Evolutionary conservation across 2,797 vertebrate genomes (phyloP).

Genomic region (Xerus rutilus): DNA sequence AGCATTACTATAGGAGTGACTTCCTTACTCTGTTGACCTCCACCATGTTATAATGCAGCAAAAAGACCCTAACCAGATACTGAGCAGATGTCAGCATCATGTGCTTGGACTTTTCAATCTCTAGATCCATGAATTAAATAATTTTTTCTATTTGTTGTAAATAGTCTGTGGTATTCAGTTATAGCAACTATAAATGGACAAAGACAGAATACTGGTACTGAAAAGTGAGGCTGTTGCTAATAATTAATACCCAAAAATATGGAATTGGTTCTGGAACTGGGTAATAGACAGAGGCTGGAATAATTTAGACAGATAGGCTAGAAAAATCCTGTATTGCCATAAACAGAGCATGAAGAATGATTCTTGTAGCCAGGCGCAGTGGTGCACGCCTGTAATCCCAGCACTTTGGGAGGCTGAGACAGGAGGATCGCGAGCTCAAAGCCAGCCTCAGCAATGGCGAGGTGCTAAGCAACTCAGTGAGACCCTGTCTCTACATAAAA

Average conservation of each 20-base stretch:
- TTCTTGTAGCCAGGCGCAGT: background rate
- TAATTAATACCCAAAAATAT: background rate
- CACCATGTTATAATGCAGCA: background rate
- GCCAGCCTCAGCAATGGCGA: too few species aligned
- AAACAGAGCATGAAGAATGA: background rate
- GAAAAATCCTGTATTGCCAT: background rate
- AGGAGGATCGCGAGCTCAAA: too few species aligned
- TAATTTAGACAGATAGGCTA: background rate
- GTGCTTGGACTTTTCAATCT: background rate
- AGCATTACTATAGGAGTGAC: background rate
- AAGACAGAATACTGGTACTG: background rate
- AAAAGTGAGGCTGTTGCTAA: background rate
- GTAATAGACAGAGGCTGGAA: background rate
- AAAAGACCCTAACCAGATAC: background rate
- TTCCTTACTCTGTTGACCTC: background rate
- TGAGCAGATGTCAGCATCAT: background rate
- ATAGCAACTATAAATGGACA: background rate
- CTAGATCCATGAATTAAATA: background rate
- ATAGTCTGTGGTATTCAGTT: background rate
- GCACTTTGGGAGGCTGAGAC: too few species aligned
- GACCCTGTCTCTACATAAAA: too few species aligned
- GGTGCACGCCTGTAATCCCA: too few species aligned
- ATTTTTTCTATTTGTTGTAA: background rate
- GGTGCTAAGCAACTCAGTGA: too few species aligned
- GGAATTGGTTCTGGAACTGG: background rate